Base-by-base conservation (phyloP, 2,888 invertebrate species). In the Nymphalis urticae region DNA sequence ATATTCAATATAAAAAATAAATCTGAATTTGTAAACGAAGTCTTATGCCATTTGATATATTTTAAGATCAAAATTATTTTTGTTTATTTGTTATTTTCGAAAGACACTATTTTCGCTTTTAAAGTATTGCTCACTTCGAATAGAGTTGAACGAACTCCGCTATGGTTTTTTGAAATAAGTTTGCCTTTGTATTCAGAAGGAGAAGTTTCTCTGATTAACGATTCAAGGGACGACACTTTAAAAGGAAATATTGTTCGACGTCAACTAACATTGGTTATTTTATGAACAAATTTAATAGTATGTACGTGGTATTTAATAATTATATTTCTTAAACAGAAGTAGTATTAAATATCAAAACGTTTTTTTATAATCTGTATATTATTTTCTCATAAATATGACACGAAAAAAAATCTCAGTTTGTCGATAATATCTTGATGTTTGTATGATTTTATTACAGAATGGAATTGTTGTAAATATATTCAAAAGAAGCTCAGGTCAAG, bases 191-290 rank as follows among this genome's bases (percentile, higher is more conserved):
- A 92, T 91, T 90, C 92, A 86, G 77, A 75, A 75, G 86, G 80
- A 83, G 85, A 82, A 81, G 85, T 85, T 85, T 85, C 82, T 83
- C 87, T 89, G 85, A 89, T 92, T 92, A 89, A 78, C 83, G 80
- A 92, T 92, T 90, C 92, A 89, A 88, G 86, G 85, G 85, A 86
- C 84, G 83, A 83, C 84, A 84, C 87, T 83, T 89, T 88, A 88
- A 58, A 91, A 91, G 91, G 90, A 90, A 89, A 91, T 90, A 91
- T 89, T 85, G 87, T 82, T 76, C 77, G 79, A 77, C 77, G 79
- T 77, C 75, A 81, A 81, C 79, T 80, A 75, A 78, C 75, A 79
- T 77, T 74, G 77, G 74, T 75, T 76, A 75, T 73, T 79, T 76
- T 78, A 75, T 74, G 74, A 74, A 68, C 73, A 73, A 42, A 42